Conservation (phyloP, 2,797 vertebrate species). For the Muraenolepis orangiensis region DNA sequence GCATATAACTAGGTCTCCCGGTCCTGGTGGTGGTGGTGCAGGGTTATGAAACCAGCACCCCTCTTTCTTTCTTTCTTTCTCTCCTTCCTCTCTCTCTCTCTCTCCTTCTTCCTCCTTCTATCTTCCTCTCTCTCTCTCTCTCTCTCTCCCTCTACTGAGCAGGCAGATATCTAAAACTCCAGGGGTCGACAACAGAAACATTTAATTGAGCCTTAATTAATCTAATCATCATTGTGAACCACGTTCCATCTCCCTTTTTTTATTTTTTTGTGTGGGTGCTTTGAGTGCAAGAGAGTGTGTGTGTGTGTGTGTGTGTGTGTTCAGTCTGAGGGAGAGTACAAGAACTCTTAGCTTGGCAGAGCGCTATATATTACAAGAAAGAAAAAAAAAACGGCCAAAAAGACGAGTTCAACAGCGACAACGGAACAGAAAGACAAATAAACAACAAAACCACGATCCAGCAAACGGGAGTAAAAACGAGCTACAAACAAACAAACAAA, state of each 20-base stretch:
- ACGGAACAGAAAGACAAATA: conserved; percentile 11
- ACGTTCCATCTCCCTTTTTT: conserved; percentile 30
- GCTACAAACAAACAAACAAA: conserved; percentile 54
- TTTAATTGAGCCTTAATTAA: conserved; percentile 58
- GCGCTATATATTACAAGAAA: conserved; percentile 58
- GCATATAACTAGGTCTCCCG: conserved; percentile 82
- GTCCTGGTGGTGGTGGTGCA: conserved; percentile 70
- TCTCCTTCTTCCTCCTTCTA: conserved; percentile 18
- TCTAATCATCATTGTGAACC: conserved; percentile 41
- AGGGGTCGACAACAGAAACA: conserved; percentile 49
- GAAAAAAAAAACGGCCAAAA: conserved; percentile 46
- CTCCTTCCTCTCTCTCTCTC: conserved; percentile 18
- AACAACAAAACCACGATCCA: conserved; percentile 54
- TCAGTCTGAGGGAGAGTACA: conserved; percentile 63
- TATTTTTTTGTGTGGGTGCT: conserved; percentile 17
- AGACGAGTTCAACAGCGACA: conserved; percentile 39
- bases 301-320: conserved; percentile 20
- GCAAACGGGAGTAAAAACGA: conserved; percentile 15
- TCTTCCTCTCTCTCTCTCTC: background rate
- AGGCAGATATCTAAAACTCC: conserved; percentile 62
- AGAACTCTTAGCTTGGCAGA: conserved; percentile 73
- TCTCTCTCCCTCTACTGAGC: conserved; percentile 51
- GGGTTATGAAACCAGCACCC: conserved; percentile 53
- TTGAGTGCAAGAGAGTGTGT: conserved; percentile 12
- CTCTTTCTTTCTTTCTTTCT: conserved; percentile 41